These are phyloP conservation scores for Oryzias dopingdopingensis DNA, from an alignment of 2,797 vertebrate genomes.

Conservation along the genomic window DNA sequence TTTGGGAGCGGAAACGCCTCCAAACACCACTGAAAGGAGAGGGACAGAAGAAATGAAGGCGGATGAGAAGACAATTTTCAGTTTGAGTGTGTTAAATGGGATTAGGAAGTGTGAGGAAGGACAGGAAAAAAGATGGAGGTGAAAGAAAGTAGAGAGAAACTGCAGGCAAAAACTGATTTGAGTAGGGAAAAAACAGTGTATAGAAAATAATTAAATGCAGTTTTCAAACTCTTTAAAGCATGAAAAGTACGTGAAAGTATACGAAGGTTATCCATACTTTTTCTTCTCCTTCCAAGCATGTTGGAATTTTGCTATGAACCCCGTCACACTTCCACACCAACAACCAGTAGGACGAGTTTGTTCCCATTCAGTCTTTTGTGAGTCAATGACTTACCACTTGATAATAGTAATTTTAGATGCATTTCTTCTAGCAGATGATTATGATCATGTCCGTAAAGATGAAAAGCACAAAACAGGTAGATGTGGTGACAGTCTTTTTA, in stretches of 20 bases:
- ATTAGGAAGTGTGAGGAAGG: slow-evolving; percentile 22
- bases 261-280: slow-evolving; percentile 11
- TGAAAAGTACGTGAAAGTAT: neutral
- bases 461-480: slow-evolving; percentile 5
- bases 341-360: slow-evolving; percentile 8
- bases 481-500: neutral
- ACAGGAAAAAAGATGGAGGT: slow-evolving; percentile 13
- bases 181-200: neutral
- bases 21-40: slow-evolving; percentile 41
- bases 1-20: slow-evolving; percentile 74
- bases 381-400: slow-evolving; percentile 23
- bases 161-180: slow-evolving; percentile 2
- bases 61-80: slow-evolving; percentile 14
- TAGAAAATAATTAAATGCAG: no score
- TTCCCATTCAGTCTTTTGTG: slow-evolving; percentile 39
- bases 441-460: slow-evolving; percentile 8
- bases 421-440: slow-evolving; percentile 2
- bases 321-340: slow-evolving; percentile 19
- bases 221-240: slow-evolving; percentile 9
- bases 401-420: slow-evolving; percentile 11
- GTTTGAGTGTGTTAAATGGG: slow-evolving; percentile 39
- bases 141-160: slow-evolving; percentile 14
- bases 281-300: slow-evolving; percentile 17
- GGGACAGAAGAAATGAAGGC: slow-evolving; percentile 20
- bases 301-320: slow-evolving; percentile 43